Base-by-base conservation (phyloP, 2,113 vertebrate species). In the Cyprinodon brontotheroides region DNA sequence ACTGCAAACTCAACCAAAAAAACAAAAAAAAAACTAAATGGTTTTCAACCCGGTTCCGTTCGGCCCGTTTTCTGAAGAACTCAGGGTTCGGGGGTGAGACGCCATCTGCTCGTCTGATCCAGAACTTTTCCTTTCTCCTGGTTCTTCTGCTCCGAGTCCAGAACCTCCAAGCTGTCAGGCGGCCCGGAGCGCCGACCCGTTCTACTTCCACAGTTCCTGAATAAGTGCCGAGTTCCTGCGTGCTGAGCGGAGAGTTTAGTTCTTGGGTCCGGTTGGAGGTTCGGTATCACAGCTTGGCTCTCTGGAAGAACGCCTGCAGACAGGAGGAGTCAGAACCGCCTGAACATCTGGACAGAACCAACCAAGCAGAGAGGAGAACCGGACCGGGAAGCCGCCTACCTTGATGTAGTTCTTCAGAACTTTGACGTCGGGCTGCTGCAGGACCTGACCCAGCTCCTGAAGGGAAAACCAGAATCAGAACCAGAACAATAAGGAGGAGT, bases 341-440 rank as follows among this genome's bases (percentile, higher is more conserved):
- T 1, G 36, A 7, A 29, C 29, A 29, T 12, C 7, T 8, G 40
- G 11, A 11, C 22, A 1, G n/a, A 48, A 4, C 3, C 2, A 7
- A 3, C 5, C 7, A 39, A 1, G 3, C 41, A 29, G 40, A 43
- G 64, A 20, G 39, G 5, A 43, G 45, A 1, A 15, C 8, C 12
- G 71, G 11, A 4, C 2, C 39, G 13, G 3, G 12, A 43, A 20
- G 4, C 1, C 36, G 64, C n/a, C 0, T 87, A 99, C 98, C 98
- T 99, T 99, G 82, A 99, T 95, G 94, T 99, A 99, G 92, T 94
- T 99, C 89, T 99, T 99, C 90, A 99, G 96, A 76, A 99, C 96
- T 94, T 99, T 99, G 86, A 95, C 88, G 87, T 99, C 98, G 36
- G 97, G 96, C 79, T 99, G 98, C 89, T 99, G 96, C 86, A 99